Conservation (phyloP, 2,113 vertebrate species). For the Falco punctatus region DNA sequence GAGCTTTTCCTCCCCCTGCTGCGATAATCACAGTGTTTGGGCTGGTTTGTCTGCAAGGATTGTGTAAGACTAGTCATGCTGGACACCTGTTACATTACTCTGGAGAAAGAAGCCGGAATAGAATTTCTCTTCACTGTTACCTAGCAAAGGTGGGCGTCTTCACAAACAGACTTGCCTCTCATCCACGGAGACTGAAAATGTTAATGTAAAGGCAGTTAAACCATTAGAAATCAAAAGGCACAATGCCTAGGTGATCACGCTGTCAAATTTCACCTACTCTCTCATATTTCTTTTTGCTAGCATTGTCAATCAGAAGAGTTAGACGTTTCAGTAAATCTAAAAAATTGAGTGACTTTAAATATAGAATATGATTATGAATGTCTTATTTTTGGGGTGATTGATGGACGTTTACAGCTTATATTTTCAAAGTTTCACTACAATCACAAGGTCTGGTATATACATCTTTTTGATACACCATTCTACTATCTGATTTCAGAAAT, state of each 20-base stretch:
- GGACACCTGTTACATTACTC: constrained; percentile 1
- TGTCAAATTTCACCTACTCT: neutral
- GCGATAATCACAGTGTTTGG: constrained; percentile 43
- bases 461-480: neutral
- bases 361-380: neutral
- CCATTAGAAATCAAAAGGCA: neutral
- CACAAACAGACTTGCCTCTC: neutral
- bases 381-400: neutral
- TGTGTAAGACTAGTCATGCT: neutral
- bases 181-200: neutral
- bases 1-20: constrained; percentile 50
- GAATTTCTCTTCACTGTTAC: neutral
- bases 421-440: neutral
- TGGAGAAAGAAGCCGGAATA: neutral
- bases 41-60: neutral
- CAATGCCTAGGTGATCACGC: neutral
- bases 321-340: neutral
- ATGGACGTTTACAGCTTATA: neutral
- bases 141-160: neutral
- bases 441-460: neutral
- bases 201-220: neutral
- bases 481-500: neutral
- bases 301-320: neutral
- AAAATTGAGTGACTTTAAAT: neutral
- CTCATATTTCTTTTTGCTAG: neutral